Conservation (phyloP, 2,888 invertebrate species). For the Drosophila histrio region DNA sequence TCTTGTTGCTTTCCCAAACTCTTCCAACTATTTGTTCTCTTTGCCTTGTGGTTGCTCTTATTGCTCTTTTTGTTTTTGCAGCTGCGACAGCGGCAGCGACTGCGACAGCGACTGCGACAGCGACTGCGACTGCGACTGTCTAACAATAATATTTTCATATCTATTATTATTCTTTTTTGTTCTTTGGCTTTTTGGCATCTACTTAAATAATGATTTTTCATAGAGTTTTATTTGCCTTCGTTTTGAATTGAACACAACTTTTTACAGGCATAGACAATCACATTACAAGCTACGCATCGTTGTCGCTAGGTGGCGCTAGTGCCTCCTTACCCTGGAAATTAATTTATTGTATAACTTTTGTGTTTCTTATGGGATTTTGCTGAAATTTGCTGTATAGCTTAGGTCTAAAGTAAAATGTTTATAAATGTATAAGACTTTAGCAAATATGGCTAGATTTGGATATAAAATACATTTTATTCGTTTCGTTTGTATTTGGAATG, state of each 20-base stretch:
- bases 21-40: slow-evolving; percentile 43
- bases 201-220: not conserved
- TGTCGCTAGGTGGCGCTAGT: not conserved
- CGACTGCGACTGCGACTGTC: slow-evolving; percentile 11
- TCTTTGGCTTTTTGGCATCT: slow-evolving; percentile 18
- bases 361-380: not conserved
- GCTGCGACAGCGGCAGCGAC: not conserved
- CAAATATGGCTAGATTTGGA: too few species aligned
- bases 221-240: not conserved
- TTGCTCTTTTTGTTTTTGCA: not conserved
- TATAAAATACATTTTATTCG: too few species aligned
- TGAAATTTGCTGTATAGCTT: not conserved
- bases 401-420: not conserved
- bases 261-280: not conserved
- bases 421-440: too few species aligned
- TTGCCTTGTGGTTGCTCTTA: slow-evolving; percentile 4
- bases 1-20: slow-evolving; percentile 25
- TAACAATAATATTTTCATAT: slow-evolving; percentile 32
- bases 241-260: not conserved
- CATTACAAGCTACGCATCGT: not conserved
- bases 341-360: not conserved
- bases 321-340: not conserved
- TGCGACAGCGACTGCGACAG: slow-evolving; percentile 3
- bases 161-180: slow-evolving; percentile 23
- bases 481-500: too few species aligned